A percentile compares a stretch with the other conserved stretches of the same genome.
These are phyloP conservation scores for Ceramica pisi DNA, from an alignment of 2,888 invertebrate genomes.

Conservation along the genomic window DNA sequence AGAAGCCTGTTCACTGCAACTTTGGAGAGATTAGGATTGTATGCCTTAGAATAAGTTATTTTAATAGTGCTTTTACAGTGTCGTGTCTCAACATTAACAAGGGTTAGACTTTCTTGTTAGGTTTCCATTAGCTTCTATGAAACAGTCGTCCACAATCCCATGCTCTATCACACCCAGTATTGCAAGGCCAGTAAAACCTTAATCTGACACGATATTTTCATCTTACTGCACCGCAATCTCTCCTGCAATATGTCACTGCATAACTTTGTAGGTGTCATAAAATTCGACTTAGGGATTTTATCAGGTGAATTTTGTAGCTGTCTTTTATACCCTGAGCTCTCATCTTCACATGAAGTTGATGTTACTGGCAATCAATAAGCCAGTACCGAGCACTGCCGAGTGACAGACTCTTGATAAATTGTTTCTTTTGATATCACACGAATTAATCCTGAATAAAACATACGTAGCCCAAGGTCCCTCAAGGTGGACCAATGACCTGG, in stretches of 20 bases:
- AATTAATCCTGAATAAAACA: background rate
- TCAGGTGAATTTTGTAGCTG: slow-evolving; percentile 18
- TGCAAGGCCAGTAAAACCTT: slow-evolving; percentile 2
- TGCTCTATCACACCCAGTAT: slow-evolving; percentile 1
- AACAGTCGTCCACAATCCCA: too few species aligned
- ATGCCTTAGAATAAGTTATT: too few species aligned
- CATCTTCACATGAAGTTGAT: slow-evolving; percentile 6
- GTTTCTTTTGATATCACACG: background rate
- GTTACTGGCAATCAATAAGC: slow-evolving; percentile 1
- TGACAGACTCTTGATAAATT: background rate
- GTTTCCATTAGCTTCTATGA: too few species aligned
- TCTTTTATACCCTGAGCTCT: slow-evolving; percentile 13
- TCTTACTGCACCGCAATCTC: slow-evolving; percentile 4
- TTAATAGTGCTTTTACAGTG: too few species aligned
- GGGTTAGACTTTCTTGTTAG: too few species aligned
- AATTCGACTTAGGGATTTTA: slow-evolving; percentile 48
- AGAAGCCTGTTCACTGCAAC: too few species aligned
- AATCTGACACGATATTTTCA: slow-evolving; percentile 24
- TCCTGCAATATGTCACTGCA: slow-evolving; percentile 37
- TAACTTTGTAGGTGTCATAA: slow-evolving; percentile 39
- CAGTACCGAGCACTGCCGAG: background rate
- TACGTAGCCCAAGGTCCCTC: too few species aligned
- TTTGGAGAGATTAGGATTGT: too few species aligned
- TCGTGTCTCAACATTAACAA: too few species aligned
- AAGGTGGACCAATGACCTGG: too few species aligned